Percentiles rank a stretch among this genome's conserved stretches.
Evolutionary conservation across 2,797 vertebrate genomes (phyloP).

Genomic region (Poeciliopsis infans): DNA sequence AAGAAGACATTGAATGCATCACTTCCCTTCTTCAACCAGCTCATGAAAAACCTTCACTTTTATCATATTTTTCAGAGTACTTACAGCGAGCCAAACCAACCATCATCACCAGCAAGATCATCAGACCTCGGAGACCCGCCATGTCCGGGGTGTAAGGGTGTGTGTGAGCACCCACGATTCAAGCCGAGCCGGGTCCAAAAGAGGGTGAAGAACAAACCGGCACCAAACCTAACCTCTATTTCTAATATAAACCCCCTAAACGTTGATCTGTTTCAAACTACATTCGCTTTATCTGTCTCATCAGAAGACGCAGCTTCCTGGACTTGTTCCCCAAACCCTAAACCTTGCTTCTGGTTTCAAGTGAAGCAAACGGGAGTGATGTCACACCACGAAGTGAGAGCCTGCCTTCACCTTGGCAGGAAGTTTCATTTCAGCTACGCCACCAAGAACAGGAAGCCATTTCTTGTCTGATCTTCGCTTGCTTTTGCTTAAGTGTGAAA

Average conservation of each 20-base stretch:
- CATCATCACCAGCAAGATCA: slow-evolving; percentile 81
- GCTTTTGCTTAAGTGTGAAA: slow-evolving; percentile 51
- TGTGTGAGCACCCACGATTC: slow-evolving; percentile 73
- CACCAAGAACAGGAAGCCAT: slow-evolving; percentile 79
- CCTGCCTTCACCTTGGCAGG: slow-evolving; percentile 81
- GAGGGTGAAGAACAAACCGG: slow-evolving; percentile 73
- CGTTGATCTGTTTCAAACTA: slow-evolving; percentile 45
- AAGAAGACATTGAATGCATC: background rate
- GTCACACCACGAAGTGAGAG: slow-evolving; percentile 78
- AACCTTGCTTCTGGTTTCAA: slow-evolving; percentile 75
- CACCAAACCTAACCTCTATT: slow-evolving; percentile 13
- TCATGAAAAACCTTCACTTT: background rate
- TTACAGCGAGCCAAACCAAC: slow-evolving; percentile 74
- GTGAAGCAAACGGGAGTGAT: slow-evolving; percentile 75
- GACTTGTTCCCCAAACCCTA: slow-evolving; percentile 77
- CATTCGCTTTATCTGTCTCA: slow-evolving; percentile 82
- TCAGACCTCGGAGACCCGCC: slow-evolving; percentile 84
- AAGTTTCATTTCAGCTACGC: slow-evolving; percentile 78
- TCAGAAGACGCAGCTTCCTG: slow-evolving; percentile 84
- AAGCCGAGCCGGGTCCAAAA: slow-evolving; percentile 75
- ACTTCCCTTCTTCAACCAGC: background rate
- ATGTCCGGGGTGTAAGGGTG: slow-evolving; percentile 81
- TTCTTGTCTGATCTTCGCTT: slow-evolving; percentile 46
- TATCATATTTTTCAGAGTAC: slow-evolving; percentile 44
- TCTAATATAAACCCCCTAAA: slow-evolving; percentile 22